These are phyloP conservation scores for Micronycteris hirsuta DNA, from an alignment of 2,113 vertebrate species.

Conservation along the genomic window DNA sequence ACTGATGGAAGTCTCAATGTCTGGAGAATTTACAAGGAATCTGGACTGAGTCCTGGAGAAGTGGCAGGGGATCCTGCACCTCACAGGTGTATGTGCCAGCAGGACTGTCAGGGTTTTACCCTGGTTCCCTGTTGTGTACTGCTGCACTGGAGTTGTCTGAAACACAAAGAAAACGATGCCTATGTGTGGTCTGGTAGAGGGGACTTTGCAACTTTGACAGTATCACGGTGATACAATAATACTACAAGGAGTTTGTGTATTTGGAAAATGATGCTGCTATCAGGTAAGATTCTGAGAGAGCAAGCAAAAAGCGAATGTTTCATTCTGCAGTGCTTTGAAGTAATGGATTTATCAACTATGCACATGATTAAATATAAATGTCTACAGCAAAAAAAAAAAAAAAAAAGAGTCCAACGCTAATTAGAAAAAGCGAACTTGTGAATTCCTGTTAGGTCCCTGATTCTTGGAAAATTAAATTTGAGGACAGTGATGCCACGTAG, in stretches of 20 bases:
- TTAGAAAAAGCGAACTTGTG: constrained; percentile 66
- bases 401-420: constrained; percentile 15
- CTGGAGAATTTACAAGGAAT: constrained; percentile 25
- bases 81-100: background rate
- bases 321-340: constrained; percentile 27
- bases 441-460: constrained; percentile 58
- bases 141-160: background rate
- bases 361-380: constrained; percentile 59
- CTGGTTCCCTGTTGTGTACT: background rate
- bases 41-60: background rate
- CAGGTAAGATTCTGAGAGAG: background rate
- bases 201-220: background rate
- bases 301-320: background rate
- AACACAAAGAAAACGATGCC: background rate
- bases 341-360: constrained; percentile 56
- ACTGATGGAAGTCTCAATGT: background rate
- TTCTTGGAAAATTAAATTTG: constrained; percentile 70
- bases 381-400: constrained; percentile 23
- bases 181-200: background rate
- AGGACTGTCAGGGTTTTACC: background rate
- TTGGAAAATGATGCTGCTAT: background rate
- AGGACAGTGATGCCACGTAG: constrained; percentile 54
- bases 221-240: background rate
- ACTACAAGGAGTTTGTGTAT: background rate
- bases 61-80: background rate